Percentiles rank a stretch among this genome's conserved stretches.
These are phyloP conservation scores for Antedon mediterranea DNA, from an alignment of 53 echinoderm and acorn worm genomes.

Conservation along the genomic window DNA sequence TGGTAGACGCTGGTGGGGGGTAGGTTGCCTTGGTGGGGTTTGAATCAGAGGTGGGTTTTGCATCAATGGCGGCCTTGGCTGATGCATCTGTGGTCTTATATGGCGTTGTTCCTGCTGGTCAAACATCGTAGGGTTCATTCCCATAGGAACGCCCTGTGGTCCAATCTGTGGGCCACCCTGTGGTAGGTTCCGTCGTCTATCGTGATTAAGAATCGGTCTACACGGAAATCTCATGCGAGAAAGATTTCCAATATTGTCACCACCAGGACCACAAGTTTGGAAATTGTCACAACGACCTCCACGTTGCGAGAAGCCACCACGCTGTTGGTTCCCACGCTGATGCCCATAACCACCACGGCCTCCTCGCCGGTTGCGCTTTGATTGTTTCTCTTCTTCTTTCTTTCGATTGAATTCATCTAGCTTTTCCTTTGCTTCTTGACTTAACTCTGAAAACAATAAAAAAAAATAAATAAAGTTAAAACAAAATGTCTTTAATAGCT, in stretches of 20 bases:
- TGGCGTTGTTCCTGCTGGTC: background rate
- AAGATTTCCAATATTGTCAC: background rate
- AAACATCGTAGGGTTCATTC: background rate
- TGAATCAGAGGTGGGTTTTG: background rate
- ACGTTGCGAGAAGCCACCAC: background rate
- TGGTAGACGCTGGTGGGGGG: background rate
- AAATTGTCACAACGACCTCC: constrained; percentile 1
- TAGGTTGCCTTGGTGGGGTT: background rate
- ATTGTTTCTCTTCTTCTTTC: constrained; percentile 29
- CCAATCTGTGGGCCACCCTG: background rate
- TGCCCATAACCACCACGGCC: constrained; percentile 12
- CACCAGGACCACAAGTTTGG: background rate
- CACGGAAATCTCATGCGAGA: constrained; percentile 3
- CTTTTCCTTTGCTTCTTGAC: constrained; percentile 30
- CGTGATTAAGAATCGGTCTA: background rate
- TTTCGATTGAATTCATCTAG: constrained; percentile 42
- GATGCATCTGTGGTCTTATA: background rate
- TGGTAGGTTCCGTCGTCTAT: background rate
- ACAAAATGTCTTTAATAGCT: no score
- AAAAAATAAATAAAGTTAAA: no score
- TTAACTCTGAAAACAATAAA: constrained; percentile 24
- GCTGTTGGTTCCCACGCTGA: constrained; percentile 16
- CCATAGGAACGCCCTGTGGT: background rate
- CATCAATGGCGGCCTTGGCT: background rate
- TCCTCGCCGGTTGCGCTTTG: constrained; percentile 19